Evolutionary conservation across 1,140 invertebrate genomes (phyloP).

Genomic region (Aphelenchoides fujianensis): DNA sequence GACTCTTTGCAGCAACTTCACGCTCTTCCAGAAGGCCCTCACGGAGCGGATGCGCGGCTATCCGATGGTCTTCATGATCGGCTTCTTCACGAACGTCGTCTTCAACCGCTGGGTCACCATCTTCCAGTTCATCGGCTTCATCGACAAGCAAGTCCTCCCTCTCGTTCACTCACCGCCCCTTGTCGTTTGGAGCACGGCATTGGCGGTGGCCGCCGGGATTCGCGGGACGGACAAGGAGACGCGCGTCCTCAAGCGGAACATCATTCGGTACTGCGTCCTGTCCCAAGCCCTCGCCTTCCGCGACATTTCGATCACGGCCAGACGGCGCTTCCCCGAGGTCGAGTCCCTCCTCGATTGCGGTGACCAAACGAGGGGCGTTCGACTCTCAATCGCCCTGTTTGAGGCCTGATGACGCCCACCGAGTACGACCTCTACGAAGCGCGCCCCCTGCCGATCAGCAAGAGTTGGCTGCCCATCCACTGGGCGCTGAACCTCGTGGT

Average conservation of each 20-base stretch:
- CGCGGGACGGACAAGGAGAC: conserved; percentile 18
- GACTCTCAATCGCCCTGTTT: background rate
- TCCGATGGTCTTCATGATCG: conserved; percentile 20
- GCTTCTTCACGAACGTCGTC: conserved; percentile 18
- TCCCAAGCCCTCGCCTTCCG: conserved; percentile 35
- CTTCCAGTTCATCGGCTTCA: conserved; percentile 10
- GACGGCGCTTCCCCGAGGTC: conserved; percentile 42
- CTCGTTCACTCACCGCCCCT: background rate
- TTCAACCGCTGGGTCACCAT: conserved; percentile 16
- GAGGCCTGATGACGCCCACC: conserved; percentile 17
- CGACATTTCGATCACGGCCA: conserved; percentile 44
- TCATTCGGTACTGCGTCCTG: conserved; percentile 19
- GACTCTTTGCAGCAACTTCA: background rate
- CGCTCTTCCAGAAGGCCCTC: background rate
- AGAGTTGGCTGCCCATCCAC: conserved; percentile 28
- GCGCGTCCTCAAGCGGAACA: conserved; percentile 16
- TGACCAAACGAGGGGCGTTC: no score
- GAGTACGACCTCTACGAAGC: conserved; percentile 32
- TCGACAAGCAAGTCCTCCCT: conserved; percentile 8
- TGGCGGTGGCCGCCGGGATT: background rate
- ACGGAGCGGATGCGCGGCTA: background rate
- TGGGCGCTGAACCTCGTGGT: conserved; percentile 28
- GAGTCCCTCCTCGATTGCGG: conserved; percentile 40
- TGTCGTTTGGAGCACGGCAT: conserved; percentile 19
- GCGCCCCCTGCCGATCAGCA: background rate